phyloP scores from a whole-genome alignment of 2,888 invertebrate genomes.

The Saturnia pavonia region DNA sequence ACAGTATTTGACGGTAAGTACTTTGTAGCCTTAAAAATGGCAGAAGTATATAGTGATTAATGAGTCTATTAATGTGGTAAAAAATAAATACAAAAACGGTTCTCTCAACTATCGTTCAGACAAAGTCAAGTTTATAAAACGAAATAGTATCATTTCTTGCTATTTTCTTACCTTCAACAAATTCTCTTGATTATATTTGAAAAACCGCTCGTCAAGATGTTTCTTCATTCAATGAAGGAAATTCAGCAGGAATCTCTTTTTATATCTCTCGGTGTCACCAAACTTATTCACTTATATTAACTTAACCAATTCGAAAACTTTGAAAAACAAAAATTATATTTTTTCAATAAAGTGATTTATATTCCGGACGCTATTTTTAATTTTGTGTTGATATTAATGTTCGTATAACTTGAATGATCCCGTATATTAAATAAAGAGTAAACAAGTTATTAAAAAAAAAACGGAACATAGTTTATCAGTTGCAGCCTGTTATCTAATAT shows the following conservation, averaged over 20 bases:
- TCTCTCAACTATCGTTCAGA: neutral
- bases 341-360: constrained; percentile 24
- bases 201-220: neutral
- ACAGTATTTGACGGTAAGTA: too few species aligned
- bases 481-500: neutral
- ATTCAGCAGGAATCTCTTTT: neutral
- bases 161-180: constrained; percentile 1
- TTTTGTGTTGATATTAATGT: constrained; percentile 30
- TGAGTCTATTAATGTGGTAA: neutral
- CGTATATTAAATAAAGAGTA: constrained; percentile 41
- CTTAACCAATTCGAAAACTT: constrained; percentile 6
- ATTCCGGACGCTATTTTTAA: constrained; percentile 30
- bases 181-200: neutral
- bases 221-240: constrained; percentile 3
- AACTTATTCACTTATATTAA: too few species aligned
- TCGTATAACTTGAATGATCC: constrained; percentile 41
- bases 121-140: too few species aligned
- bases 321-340: constrained; percentile 27
- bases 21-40: too few species aligned
- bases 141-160: neutral
- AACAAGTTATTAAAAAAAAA: constrained; percentile 59
- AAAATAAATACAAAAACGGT: neutral
- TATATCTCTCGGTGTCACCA: neutral
- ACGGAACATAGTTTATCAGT: constrained; percentile 51
- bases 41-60: too few species aligned